Percentiles rank a stretch among this genome's conserved stretches.
These are phyloP conservation scores for Artemisiospiza belli DNA, from an alignment of 2,113 vertebrate genomes.

Conservation along the genomic window DNA sequence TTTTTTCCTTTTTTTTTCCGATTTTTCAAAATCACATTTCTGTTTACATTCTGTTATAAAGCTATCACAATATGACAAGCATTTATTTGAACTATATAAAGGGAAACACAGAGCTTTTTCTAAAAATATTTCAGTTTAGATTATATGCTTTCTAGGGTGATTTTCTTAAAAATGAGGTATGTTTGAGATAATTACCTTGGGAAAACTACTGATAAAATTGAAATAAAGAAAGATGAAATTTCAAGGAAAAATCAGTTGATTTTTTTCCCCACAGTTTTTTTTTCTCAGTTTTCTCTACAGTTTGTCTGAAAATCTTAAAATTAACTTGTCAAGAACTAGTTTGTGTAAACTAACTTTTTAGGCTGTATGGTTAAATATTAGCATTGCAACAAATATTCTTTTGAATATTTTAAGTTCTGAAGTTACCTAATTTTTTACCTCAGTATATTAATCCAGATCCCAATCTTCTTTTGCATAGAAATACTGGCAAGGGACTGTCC, in stretches of 20 bases:
- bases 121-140: not conserved
- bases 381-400: not conserved
- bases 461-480: not conserved
- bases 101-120: not conserved
- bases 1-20: not conserved
- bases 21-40: not conserved
- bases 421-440: not conserved
- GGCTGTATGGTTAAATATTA: not conserved
- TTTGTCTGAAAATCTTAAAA: not conserved
- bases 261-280: not conserved
- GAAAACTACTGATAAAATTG: not conserved
- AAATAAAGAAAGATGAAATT: not conserved
- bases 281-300: not conserved
- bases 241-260: not conserved
- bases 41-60: not conserved
- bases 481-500: not conserved
- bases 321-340: not conserved
- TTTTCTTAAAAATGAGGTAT: not conserved
- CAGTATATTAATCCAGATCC: not conserved
- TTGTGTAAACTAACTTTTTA: not conserved
- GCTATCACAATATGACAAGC: not conserved
- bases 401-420: not conserved
- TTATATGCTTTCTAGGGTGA: not conserved
- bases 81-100: not conserved
- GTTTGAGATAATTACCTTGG: not conserved